A percentile compares a stretch with the other conserved stretches of the same genome.
phyloP scores from a whole-genome alignment of 2,888 invertebrate species.

The Dendrolimus houi region DNA sequence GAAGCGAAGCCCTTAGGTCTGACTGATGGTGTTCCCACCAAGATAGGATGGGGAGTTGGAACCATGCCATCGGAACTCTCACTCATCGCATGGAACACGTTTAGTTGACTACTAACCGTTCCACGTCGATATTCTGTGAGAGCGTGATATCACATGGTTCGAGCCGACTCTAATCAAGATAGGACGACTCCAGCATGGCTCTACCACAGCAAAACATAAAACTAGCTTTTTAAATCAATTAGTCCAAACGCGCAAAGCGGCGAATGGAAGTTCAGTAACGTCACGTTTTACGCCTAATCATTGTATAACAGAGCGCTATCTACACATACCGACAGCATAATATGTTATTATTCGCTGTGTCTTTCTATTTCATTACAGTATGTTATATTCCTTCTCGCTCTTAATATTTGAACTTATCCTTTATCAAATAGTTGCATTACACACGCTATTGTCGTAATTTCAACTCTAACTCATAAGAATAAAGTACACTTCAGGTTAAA shows the following conservation, averaged over 20 bases:
- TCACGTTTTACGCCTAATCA: conserved; percentile 14
- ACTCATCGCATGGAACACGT: no score
- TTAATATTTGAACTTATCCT: conserved; percentile 28
- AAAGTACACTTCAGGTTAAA: conserved; percentile 17
- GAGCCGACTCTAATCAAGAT: no score
- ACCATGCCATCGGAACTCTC: no score
- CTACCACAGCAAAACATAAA: no score
- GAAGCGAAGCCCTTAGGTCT: no score
- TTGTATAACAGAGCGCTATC: conserved; percentile 1
- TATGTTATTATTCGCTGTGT: conserved; percentile 16
- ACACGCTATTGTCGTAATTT: not conserved
- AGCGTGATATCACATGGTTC: no score
- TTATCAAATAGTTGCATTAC: conserved; percentile 18
- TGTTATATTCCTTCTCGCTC: conserved; percentile 20
- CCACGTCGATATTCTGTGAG: no score
- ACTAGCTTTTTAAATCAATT: conserved; percentile 10
- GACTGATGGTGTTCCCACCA: no score
- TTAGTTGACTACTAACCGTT: no score
- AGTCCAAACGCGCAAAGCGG: conserved; percentile 16
- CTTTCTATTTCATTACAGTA: conserved; percentile 16
- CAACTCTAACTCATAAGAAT: not conserved
- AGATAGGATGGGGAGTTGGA: no score
- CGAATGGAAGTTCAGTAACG: conserved; percentile 24
- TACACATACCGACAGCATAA: conserved; percentile 18
- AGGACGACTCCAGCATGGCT: no score